Percentiles rank a stretch among this genome's conserved stretches.
Conservation (phyloP, 2,113 vertebrate genomes). For the Indicator maculatus region DNA sequence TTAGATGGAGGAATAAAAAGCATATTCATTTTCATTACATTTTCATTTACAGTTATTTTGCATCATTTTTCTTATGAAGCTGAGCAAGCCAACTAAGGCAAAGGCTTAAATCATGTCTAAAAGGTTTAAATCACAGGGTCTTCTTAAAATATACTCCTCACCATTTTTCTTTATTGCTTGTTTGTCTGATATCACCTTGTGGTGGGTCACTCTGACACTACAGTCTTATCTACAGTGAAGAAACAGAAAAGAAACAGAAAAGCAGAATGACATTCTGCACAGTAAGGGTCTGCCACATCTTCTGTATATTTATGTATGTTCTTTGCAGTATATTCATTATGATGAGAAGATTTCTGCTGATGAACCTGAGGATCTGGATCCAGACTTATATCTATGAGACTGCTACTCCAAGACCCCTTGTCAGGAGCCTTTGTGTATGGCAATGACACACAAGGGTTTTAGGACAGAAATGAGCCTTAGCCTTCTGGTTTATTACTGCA, state of each 20-base stretch:
- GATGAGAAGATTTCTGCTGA: not conserved
- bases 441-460: not conserved
- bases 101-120: not conserved
- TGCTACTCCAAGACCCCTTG: not conserved
- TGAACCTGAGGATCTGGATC: not conserved
- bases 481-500: not conserved
- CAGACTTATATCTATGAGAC: not conserved
- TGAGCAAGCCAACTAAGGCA: not conserved
- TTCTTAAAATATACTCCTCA: not conserved
- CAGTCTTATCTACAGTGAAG: not conserved
- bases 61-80: not conserved
- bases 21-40: not conserved
- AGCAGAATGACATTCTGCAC: not conserved
- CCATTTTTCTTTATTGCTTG: not conserved
- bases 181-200: not conserved
- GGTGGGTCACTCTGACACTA: not conserved
- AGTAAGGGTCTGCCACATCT: not conserved
- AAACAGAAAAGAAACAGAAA: too few relatives aligned
- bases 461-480: not conserved
- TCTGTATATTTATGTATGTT: not conserved
- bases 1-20: not conserved
- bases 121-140: not conserved
- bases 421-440: accelerated
- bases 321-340: not conserved
- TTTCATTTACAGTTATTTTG: not conserved